These are phyloP conservation scores for Sebastes kiyomatsui DNA, from an alignment of 2,797 vertebrate genomes.

Conservation along the genomic window DNA sequence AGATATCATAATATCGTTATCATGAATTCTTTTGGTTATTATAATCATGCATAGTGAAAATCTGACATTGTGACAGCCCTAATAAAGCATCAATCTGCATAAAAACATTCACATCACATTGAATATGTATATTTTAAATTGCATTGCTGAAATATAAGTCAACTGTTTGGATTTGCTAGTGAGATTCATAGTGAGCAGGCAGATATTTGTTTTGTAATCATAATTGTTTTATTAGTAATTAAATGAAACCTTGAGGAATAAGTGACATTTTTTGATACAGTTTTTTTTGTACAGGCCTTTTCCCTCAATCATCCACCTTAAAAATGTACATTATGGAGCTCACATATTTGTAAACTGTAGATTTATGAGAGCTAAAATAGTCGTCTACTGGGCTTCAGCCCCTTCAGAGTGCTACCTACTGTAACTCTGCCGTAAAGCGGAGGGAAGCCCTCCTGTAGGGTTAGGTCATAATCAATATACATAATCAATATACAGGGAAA, in stretches of 20 bases:
- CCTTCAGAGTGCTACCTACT: constrained; percentile 55
- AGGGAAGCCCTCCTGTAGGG: constrained; percentile 65
- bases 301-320: not conserved
- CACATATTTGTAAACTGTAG: constrained; percentile 21
- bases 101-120: not conserved
- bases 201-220: not conserved
- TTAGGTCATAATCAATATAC: constrained; percentile 82
- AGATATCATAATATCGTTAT: too few species aligned
- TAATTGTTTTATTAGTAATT: not conserved
- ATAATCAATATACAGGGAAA: constrained; percentile 85
- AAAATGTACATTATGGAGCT: constrained; percentile 22
- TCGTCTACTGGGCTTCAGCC: constrained; percentile 45
- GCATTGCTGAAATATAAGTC: not conserved
- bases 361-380: constrained; percentile 44
- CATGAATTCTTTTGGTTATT: rapidly evolving
- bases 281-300: not conserved
- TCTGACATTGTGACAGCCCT: too few species aligned
- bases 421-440: constrained; percentile 42
- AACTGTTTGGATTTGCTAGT: not conserved
- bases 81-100: too few species aligned
- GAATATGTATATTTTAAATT: not conserved
- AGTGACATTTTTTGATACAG: not conserved
- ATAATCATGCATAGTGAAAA: too few species aligned
- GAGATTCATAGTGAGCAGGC: not conserved
- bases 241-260: not conserved